Evolutionary conservation across 2,113 vertebrate species (phyloP).

Genomic region (Indicator indicator): DNA sequence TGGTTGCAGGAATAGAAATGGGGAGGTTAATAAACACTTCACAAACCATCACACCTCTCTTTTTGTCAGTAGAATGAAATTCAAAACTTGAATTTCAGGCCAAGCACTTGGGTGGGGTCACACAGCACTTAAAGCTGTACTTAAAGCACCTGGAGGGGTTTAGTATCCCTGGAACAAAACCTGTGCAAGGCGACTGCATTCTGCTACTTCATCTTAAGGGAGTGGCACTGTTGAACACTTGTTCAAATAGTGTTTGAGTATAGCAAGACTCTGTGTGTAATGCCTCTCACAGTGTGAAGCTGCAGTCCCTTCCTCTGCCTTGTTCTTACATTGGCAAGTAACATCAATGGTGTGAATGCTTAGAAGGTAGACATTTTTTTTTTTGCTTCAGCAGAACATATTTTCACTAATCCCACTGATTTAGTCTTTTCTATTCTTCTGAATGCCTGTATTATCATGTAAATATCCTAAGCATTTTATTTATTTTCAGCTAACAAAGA

Average conservation of each 20-base stretch:
- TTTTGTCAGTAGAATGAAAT: background rate
- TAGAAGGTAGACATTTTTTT: background rate
- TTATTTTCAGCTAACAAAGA: background rate
- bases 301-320: background rate
- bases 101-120: background rate
- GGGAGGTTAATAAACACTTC: background rate
- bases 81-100: background rate
- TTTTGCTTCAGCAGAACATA: background rate
- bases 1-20: background rate
- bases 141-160: background rate
- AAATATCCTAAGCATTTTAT: background rate
- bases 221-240: background rate
- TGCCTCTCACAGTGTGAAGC: background rate
- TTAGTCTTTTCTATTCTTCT: background rate
- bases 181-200: background rate
- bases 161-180: background rate
- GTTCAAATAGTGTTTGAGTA: background rate
- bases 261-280: background rate
- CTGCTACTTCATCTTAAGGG: background rate
- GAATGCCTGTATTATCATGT: background rate
- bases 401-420: background rate
- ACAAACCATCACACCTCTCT: background rate
- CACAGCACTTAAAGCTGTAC: background rate
- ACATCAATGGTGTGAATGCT: background rate
- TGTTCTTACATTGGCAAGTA: background rate